Conservation (phyloP, 2,113 vertebrate genomes). For the Pseudorhombus dupliciocellatus region DNA sequence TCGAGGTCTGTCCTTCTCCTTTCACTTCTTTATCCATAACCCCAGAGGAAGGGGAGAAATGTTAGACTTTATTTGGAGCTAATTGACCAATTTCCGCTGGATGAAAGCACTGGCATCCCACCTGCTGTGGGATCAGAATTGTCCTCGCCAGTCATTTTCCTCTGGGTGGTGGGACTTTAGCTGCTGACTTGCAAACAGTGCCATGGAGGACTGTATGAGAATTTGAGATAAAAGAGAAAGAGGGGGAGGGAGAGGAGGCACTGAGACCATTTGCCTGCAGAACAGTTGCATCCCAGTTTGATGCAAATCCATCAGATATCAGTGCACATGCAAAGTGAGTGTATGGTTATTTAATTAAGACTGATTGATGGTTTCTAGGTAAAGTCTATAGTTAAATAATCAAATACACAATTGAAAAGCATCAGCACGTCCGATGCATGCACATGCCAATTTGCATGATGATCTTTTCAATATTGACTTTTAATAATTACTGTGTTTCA, state of each 20-base stretch:
- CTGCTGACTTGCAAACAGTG: constrained; percentile 5
- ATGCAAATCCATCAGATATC: not conserved
- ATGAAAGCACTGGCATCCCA: constrained; percentile 54
- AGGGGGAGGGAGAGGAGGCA: no score
- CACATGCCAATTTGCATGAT: constrained; percentile 51
- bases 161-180: constrained; percentile 48
- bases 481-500: constrained; percentile 64
- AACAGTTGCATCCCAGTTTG: not conserved
- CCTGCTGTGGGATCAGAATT: constrained; percentile 56
- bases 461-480: constrained; percentile 70
- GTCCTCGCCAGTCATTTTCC: constrained; percentile 40
- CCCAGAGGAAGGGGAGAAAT: constrained; percentile 39
- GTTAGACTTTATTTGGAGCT: constrained; percentile 52
- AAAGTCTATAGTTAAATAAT: not conserved
- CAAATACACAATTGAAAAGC: constrained; percentile 11
- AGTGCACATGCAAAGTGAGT: not conserved
- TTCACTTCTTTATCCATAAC: constrained; percentile 15
- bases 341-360: not conserved
- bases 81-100: constrained; percentile 61
- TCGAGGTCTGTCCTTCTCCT: constrained; percentile 38
- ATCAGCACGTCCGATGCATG: constrained; percentile 17
- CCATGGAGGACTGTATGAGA: constrained; percentile 13
- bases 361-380: constrained; percentile 20
- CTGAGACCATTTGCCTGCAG: constrained; percentile 10
- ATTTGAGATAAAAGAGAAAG: constrained; percentile 10